Percentiles rank a stretch among this genome's conserved stretches.
phyloP scores from a whole-genome alignment of 2,888 invertebrate genomes.

The Drosophila anceps region DNA sequence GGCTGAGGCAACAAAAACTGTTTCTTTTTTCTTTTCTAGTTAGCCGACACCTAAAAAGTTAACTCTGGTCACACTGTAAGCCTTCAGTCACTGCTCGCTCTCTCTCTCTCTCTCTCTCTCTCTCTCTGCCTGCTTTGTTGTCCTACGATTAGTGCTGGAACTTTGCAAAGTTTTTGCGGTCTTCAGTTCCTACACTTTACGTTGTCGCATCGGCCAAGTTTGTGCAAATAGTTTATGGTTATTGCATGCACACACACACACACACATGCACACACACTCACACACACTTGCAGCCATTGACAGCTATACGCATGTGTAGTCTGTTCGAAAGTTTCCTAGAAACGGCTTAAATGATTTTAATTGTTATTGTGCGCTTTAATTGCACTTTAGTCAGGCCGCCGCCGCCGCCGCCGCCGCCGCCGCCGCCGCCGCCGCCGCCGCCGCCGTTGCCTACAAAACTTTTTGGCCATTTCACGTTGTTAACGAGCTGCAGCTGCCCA shows the following conservation, averaged over 20 bases:
- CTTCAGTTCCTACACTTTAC: slow-evolving; percentile 57
- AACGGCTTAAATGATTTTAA: slow-evolving; percentile 77
- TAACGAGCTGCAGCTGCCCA: slow-evolving; percentile 28
- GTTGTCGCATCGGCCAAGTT: slow-evolving; percentile 67
- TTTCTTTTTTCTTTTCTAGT: slow-evolving; percentile 12
- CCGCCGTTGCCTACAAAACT: slow-evolving; percentile 34
- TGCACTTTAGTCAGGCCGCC: slow-evolving; percentile 48
- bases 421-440: too few species aligned
- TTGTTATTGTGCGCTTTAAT: slow-evolving; percentile 74
- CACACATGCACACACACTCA: not conserved
- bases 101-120: not conserved
- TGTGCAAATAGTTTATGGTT: slow-evolving; percentile 82
- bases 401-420: too few species aligned
- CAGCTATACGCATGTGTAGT: slow-evolving; percentile 8
- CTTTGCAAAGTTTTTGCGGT: slow-evolving; percentile 76
- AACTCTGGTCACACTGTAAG: slow-evolving; percentile 28
- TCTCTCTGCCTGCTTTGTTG: slow-evolving; percentile 2
- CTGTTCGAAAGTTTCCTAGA: slow-evolving; percentile 47
- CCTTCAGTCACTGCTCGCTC: not conserved
- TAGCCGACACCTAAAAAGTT: slow-evolving; percentile 60
- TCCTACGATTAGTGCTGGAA: slow-evolving; percentile 72
- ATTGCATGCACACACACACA: slow-evolving; percentile 55
- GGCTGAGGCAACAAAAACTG: slow-evolving; percentile 20
- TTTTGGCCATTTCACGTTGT: slow-evolving; percentile 43
- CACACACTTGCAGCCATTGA: not conserved